Evolutionary conservation across 2,113 vertebrate species (phyloP).

Genomic region (Kryptolebias marmoratus): DNA sequence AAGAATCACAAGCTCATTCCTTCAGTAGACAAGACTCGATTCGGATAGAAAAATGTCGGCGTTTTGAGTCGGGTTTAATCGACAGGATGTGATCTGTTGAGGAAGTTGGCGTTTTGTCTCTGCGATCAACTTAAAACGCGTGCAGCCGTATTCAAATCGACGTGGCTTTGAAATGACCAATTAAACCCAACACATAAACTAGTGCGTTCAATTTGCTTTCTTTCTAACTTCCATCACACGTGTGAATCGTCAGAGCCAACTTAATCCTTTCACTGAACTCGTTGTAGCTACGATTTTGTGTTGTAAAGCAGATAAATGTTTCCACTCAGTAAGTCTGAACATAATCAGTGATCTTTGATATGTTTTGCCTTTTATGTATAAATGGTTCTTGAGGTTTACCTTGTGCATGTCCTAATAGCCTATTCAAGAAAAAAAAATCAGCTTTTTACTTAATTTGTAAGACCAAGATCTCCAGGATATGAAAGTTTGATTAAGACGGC

Average conservation of each 20-base stretch:
- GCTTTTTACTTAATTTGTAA: too few relatives aligned
- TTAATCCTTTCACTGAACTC: neutral
- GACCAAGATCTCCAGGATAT: too few relatives aligned
- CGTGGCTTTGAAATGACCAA: constrained; percentile 9
- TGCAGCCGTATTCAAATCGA: constrained; percentile 45
- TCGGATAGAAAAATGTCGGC: constrained; percentile 59
- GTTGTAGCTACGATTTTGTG: neutral
- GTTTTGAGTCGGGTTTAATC: constrained; percentile 17
- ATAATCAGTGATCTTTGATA: too few relatives aligned
- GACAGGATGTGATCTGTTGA: constrained; percentile 27
- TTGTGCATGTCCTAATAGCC: too few relatives aligned
- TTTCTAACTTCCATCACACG: neutral
- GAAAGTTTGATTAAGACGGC: too few relatives aligned
- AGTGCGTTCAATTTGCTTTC: neutral
- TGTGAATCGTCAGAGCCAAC: neutral
- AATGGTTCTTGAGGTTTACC: too few relatives aligned
- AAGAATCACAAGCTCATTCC: constrained; percentile 78
- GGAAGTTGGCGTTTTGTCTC: constrained; percentile 12
- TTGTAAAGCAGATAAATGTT: neutral
- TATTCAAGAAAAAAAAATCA: too few relatives aligned
- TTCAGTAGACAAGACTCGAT: constrained; percentile 56
- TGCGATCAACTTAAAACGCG: constrained; percentile 30
- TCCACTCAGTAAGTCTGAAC: too few relatives aligned
- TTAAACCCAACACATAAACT: neutral
- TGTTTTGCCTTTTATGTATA: too few relatives aligned